Evolutionary conservation across 2,888 invertebrate genomes (phyloP).

Genomic region (Drosophila subsilvestris): DNA sequence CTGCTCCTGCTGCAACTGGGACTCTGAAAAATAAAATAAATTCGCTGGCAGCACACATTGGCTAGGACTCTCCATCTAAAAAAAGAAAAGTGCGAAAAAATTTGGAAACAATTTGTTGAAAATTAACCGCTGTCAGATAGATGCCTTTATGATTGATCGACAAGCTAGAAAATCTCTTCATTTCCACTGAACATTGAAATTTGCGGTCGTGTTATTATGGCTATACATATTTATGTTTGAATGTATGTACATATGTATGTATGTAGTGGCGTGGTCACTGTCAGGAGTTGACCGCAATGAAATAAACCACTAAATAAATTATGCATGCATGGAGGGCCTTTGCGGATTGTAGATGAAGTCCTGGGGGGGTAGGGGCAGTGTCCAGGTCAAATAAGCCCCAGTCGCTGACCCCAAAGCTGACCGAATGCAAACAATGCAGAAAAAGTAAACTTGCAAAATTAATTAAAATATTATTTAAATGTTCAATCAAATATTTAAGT

Average conservation of each 20-base stretch:
- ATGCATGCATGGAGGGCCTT: constrained; percentile 54
- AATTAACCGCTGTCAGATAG: constrained; percentile 24
- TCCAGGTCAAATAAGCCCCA: constrained; percentile 26
- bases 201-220: constrained; percentile 67
- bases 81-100: neutral
- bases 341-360: constrained; percentile 53
- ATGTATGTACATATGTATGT: constrained; percentile 27
- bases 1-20: neutral
- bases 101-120: constrained; percentile 33
- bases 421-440: constrained; percentile 28
- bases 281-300: constrained; percentile 52
- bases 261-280: constrained; percentile 20
- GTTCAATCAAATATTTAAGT: constrained; percentile 54
- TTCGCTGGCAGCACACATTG: constrained; percentile 13
- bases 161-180: constrained; percentile 38
- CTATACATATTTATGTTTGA: constrained; percentile 6
- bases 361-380: constrained; percentile 5
- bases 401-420: constrained; percentile 21
- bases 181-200: constrained; percentile 46
- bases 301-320: constrained; percentile 76
- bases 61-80: neutral
- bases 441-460: constrained; percentile 56
- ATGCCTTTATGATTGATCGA: constrained; percentile 55
- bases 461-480: constrained; percentile 65
- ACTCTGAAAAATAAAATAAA: constrained; percentile 18